These are phyloP conservation scores for Strigops habroptila DNA, from an alignment of 2,113 vertebrate species.

Conservation along the genomic window DNA sequence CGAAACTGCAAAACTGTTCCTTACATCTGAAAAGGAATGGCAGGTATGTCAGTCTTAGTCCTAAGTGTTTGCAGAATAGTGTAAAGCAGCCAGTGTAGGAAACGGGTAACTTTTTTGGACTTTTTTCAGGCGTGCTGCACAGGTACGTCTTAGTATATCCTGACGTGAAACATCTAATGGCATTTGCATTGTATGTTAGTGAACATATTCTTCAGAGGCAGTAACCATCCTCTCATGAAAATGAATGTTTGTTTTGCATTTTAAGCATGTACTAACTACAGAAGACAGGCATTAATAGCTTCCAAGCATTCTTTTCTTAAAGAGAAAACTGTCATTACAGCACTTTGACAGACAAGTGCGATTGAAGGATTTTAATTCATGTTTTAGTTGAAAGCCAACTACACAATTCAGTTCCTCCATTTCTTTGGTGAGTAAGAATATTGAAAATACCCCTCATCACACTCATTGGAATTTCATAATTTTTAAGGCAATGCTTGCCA, in stretches of 20 bases:
- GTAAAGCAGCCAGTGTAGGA: background rate
- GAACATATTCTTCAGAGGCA: background rate
- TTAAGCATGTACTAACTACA: background rate
- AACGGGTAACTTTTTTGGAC: background rate
- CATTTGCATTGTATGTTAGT: background rate
- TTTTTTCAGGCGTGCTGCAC: background rate
- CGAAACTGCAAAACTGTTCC: background rate
- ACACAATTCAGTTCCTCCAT: background rate
- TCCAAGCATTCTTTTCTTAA: background rate
- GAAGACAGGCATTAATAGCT: background rate
- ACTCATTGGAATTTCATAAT: conserved; percentile 19
- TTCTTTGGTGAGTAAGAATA: conserved; percentile 52
- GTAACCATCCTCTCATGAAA: background rate
- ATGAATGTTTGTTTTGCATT: background rate
- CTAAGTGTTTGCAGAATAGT: background rate
- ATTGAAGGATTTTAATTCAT: conserved; percentile 15
- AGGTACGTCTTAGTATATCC: background rate
- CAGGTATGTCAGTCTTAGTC: background rate
- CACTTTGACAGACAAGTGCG: background rate
- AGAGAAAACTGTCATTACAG: background rate
- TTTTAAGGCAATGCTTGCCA: background rate
- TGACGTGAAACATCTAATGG: background rate
- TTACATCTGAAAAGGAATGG: background rate
- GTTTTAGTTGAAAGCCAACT: conserved; percentile 47
- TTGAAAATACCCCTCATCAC: background rate